Evolutionary conservation across 1,140 invertebrate genomes (phyloP).

Genomic region (Solenopsis fugax): DNA sequence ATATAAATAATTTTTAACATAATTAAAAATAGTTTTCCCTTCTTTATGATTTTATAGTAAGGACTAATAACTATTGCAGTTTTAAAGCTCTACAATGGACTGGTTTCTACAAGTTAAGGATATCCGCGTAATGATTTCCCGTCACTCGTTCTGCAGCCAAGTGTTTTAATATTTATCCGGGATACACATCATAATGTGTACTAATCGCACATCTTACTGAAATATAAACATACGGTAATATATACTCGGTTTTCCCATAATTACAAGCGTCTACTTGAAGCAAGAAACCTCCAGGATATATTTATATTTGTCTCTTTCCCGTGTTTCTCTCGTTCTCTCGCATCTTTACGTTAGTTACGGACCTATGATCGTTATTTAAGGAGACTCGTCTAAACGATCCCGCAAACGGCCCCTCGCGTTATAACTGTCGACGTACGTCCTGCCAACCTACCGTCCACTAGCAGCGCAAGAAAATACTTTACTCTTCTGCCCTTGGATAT

Average conservation of each 20-base stretch:
- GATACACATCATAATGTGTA: conserved; percentile 28
- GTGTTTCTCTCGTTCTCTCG: background rate
- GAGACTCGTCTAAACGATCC: conserved; percentile 68
- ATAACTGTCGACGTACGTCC: conserved; percentile 66
- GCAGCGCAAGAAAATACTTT: conserved; percentile 3
- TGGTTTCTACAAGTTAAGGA: background rate
- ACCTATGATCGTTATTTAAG: conserved; percentile 71
- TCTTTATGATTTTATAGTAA: background rate
- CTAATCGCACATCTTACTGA: background rate
- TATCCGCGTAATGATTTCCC: background rate
- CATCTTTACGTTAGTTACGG: conserved; percentile 45
- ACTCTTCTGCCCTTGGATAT: background rate
- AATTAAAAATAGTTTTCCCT: background rate
- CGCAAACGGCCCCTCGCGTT: conserved; percentile 69
- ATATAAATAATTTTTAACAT: background rate
- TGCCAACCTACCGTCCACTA: conserved; percentile 8
- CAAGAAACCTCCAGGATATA: conserved; percentile 1
- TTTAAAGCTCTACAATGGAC: background rate
- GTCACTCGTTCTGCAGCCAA: background rate
- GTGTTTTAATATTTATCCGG: conserved; percentile 19
- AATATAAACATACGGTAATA: conserved; percentile 13
- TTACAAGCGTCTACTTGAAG: conserved; percentile 8
- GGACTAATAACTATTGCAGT: conserved; percentile 1
- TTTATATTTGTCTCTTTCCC: background rate
- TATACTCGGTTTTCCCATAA: background rate